Conservation (phyloP, 2,888 invertebrate species). For the Tricholauxania praeusta region DNA sequence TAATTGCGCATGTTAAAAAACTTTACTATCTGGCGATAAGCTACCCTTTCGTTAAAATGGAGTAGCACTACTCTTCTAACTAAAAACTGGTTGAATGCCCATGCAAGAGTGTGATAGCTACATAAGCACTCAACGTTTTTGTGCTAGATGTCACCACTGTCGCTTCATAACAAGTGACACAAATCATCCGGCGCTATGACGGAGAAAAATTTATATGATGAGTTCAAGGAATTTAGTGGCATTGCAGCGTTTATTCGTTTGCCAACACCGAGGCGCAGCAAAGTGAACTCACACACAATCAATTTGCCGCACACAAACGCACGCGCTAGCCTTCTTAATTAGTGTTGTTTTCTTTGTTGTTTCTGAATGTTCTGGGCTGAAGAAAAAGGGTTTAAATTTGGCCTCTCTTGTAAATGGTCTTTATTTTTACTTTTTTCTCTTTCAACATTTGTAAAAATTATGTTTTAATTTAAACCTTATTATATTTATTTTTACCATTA, state of each 20-base stretch:
- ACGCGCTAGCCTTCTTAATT: conserved; percentile 12
- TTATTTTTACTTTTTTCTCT: too few relatives aligned
- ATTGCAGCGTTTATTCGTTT: conserved; percentile 46
- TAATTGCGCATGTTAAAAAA: too few relatives aligned
- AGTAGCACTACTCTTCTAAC: neutral
- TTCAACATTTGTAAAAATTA: too few relatives aligned
- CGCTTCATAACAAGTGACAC: neutral
- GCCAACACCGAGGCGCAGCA: conserved; percentile 40
- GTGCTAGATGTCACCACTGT: conserved; percentile 7
- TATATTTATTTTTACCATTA: too few relatives aligned
- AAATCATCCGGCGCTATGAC: neutral
- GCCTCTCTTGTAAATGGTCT: too few relatives aligned
- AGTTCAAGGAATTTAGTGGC: conserved; percentile 46
- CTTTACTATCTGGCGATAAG: too few relatives aligned
- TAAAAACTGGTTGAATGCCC: neutral
- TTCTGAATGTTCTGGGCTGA: neutral
- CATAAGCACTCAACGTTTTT: neutral
- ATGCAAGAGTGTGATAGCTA: neutral
- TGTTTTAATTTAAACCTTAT: too few relatives aligned
- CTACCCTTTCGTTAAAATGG: too few relatives aligned
- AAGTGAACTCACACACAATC: conserved; percentile 34
- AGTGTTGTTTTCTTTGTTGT: neutral
- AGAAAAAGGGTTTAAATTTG: too few relatives aligned
- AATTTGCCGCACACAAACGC: conserved; percentile 32
- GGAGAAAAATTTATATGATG: conserved; percentile 23